phyloP scores from a whole-genome alignment of 2,797 vertebrate genomes.

The Numenius phaeopus region DNA sequence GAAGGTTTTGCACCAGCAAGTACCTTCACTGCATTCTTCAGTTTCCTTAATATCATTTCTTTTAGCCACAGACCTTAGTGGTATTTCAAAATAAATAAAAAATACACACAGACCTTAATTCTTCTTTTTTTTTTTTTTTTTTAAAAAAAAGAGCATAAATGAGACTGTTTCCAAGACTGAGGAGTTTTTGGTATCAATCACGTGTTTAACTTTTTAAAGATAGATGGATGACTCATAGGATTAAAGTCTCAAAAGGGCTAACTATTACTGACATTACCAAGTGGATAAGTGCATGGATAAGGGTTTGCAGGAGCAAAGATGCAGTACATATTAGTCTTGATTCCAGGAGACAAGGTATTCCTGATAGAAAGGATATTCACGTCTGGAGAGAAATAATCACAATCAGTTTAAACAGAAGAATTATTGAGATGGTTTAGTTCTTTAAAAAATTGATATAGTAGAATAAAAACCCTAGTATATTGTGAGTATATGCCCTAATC shows the following conservation, averaged over 20 bases:
- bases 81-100: neutral
- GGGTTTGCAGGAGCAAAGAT: neutral
- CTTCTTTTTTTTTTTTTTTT: too few relatives aligned
- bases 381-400: neutral
- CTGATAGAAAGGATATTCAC: neutral
- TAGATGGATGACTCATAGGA: neutral
- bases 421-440: neutral
- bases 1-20: neutral
- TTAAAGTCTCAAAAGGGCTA: neutral
- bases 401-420: neutral
- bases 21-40: neutral
- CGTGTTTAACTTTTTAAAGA: neutral
- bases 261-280: neutral
- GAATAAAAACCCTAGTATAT: neutral
- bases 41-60: rapidly evolving
- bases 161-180: neutral
- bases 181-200: neutral
- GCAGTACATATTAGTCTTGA: neutral
- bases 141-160: neutral
- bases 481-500: neutral
- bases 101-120: rapidly evolving
- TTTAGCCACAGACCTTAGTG: neutral
- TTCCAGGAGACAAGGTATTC: neutral
- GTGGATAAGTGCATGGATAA: neutral
- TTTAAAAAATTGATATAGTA: neutral